Percentiles rank a stretch among this genome's conserved stretches.
These are phyloP conservation scores for Melieria crassipennis DNA, from an alignment of 2,888 invertebrate genomes.

Conservation along the genomic window DNA sequence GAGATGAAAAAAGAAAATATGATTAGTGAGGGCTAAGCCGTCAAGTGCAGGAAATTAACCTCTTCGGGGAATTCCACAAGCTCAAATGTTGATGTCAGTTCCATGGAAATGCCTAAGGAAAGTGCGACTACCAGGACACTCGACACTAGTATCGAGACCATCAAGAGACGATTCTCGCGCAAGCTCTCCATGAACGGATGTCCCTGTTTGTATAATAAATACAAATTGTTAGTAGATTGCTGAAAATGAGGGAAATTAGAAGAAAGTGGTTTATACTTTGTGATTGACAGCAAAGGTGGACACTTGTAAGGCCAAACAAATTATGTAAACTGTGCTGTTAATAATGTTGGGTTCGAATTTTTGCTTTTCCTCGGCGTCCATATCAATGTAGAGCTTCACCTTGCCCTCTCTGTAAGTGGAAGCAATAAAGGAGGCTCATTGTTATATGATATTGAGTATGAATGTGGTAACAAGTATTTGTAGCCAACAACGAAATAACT, in stretches of 20 bases:
- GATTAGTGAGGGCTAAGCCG: background rate
- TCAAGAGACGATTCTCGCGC: slow-evolving; percentile 87
- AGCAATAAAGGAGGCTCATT: too few relatives aligned
- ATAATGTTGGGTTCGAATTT: slow-evolving; percentile 93
- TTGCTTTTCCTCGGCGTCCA: slow-evolving; percentile 77
- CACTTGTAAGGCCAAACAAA: slow-evolving; percentile 96
- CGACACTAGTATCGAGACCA: slow-evolving; percentile 90
- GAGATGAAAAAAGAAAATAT: slow-evolving; percentile 62
- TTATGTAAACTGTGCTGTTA: slow-evolving; percentile 98
- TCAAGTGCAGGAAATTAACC: slow-evolving; percentile 70
- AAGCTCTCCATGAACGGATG: slow-evolving; percentile 99
- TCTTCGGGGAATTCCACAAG: slow-evolving; percentile 93
- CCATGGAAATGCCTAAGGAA: slow-evolving; percentile 85
- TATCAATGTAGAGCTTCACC: slow-evolving; percentile 70
- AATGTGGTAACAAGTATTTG: too few relatives aligned
- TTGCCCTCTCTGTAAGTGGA: slow-evolving; percentile 68
- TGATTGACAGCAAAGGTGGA: slow-evolving; percentile 99
- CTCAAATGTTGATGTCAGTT: slow-evolving; percentile 90
- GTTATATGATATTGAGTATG: too few relatives aligned
- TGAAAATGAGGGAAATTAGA: too few relatives aligned
- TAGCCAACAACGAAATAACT: background rate
- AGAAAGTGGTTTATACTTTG: slow-evolving; percentile 72
- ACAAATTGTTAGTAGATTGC: too few relatives aligned
- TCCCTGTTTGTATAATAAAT: slow-evolving; percentile 72
- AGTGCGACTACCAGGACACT: slow-evolving; percentile 84